These are phyloP conservation scores for Grallaria varia DNA, from an alignment of 2,113 vertebrate species.

Conservation along the genomic window DNA sequence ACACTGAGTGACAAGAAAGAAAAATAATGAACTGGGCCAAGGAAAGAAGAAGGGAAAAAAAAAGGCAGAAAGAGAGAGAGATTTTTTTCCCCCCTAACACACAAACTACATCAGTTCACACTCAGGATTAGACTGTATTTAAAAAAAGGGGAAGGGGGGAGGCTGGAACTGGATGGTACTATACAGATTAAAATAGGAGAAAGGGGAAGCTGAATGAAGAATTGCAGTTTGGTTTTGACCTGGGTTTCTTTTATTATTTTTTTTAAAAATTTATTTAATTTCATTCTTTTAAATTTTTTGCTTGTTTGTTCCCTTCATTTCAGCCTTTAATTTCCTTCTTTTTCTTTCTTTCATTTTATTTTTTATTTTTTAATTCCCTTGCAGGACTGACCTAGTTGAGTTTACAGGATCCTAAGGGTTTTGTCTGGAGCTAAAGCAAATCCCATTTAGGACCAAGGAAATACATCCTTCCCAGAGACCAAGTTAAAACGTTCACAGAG, in stretches of 20 bases:
- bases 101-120: conserved; percentile 84
- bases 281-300: background rate
- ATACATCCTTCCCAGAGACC: conserved; percentile 53
- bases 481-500: conserved; percentile 25
- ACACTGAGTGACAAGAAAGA: conserved; percentile 99
- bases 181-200: conserved; percentile 74
- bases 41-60: conserved; percentile 83
- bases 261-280: background rate
- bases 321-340: conserved; percentile 6
- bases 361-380: background rate
- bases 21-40: conserved; percentile 99
- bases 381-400: conserved; percentile 52
- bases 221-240: conserved; percentile 51
- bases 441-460: conserved; percentile 38
- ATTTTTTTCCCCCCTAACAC: conserved; percentile 71
- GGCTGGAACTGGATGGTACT: conserved; percentile 66
- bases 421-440: conserved; percentile 53
- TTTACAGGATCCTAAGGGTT: conserved; percentile 52
- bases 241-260: background rate
- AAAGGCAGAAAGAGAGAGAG: conserved; percentile 82
- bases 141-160: conserved; percentile 72
- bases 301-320: background rate
- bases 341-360: conserved; percentile 8
- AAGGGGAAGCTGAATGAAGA: conserved; percentile 50
- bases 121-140: conserved; percentile 82